Evolutionary conservation across 2,113 vertebrate genomes (phyloP).

Genomic region (Sinocyclocheilus grahami): DNA sequence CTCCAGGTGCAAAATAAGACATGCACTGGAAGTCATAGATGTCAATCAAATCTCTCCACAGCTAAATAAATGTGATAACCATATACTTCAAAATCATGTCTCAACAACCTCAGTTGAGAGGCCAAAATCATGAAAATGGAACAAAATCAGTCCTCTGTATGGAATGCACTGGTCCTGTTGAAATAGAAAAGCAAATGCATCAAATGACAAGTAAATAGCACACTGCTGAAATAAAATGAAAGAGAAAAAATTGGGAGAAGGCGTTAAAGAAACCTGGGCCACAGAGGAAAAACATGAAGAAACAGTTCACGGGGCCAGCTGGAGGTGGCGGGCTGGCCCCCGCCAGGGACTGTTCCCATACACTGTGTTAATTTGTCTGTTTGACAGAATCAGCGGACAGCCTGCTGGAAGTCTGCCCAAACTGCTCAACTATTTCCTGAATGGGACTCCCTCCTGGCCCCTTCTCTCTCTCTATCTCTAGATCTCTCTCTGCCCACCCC

Average conservation of each 20-base stretch:
- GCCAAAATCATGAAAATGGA: not conserved
- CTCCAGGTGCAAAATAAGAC: slow-evolving; percentile 56
- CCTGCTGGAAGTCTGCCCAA: slow-evolving; percentile 63
- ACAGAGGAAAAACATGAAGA: slow-evolving; percentile 56
- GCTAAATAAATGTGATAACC: not conserved
- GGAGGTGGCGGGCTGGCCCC: slow-evolving; percentile 67
- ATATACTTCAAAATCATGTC: too few species aligned
- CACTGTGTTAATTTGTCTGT: slow-evolving; percentile 69
- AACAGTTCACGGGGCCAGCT: slow-evolving; percentile 63
- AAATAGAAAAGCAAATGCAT: slow-evolving; percentile 10
- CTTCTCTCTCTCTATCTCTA: slow-evolving; percentile 22
- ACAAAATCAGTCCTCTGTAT: slow-evolving; percentile 11
- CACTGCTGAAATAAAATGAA: slow-evolving; percentile 30
- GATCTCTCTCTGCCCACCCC: slow-evolving; percentile 8
- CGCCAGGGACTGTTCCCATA: slow-evolving; percentile 66
- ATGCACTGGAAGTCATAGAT: not conserved
- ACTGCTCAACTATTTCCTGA: slow-evolving; percentile 62
- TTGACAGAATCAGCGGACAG: slow-evolving; percentile 66
- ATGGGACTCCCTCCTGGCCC: slow-evolving; percentile 54
- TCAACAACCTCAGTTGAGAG: too few species aligned
- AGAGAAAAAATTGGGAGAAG: slow-evolving; percentile 19
- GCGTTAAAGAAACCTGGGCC: slow-evolving; percentile 25
- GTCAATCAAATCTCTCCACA: not conserved
- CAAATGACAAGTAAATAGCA: not conserved
- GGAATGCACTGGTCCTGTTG: not conserved